Conservation (phyloP, 2,113 vertebrate species). For the Balaeniceps rex region DNA sequence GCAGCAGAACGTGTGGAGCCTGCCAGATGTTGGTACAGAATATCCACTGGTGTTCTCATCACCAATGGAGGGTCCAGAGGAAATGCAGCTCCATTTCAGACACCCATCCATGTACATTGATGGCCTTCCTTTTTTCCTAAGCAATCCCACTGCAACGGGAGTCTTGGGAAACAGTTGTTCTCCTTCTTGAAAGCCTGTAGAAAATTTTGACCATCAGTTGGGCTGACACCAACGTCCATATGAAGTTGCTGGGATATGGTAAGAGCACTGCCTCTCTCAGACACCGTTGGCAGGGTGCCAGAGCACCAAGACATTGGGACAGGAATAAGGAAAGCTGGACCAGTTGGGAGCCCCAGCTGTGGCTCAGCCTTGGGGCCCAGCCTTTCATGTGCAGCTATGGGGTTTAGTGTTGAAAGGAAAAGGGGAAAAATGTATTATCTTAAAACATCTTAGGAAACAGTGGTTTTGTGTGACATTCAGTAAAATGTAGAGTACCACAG, state of each 20-base stretch:
- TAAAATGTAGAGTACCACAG: not conserved
- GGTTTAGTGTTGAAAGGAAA: not conserved
- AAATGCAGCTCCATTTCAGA: not conserved
- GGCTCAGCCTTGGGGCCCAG: not conserved
- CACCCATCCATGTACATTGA: too few relatives aligned
- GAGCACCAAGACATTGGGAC: not conserved
- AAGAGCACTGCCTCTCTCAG: accelerated
- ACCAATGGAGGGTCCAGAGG: accelerated
- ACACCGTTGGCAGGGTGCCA: not conserved
- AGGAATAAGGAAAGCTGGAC: not conserved
- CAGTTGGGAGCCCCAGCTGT: not conserved
- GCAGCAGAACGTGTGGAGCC: not conserved
- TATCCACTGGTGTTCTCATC: not conserved
- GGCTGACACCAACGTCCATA: accelerated
- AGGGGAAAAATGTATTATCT: not conserved
- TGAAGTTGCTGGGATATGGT: not conserved
- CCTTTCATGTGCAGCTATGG: not conserved
- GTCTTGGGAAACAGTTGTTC: not conserved
- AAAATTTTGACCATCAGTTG: not conserved
- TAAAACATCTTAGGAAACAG: not conserved
- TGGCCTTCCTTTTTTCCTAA: not conserved
- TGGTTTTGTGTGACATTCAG: not conserved
- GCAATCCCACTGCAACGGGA: not conserved
- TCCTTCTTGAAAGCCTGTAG: not conserved
- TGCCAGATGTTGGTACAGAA: not conserved